Base-by-base conservation (phyloP, 1,140 invertebrate genomes). In the Lepidurus couesii region DNA sequence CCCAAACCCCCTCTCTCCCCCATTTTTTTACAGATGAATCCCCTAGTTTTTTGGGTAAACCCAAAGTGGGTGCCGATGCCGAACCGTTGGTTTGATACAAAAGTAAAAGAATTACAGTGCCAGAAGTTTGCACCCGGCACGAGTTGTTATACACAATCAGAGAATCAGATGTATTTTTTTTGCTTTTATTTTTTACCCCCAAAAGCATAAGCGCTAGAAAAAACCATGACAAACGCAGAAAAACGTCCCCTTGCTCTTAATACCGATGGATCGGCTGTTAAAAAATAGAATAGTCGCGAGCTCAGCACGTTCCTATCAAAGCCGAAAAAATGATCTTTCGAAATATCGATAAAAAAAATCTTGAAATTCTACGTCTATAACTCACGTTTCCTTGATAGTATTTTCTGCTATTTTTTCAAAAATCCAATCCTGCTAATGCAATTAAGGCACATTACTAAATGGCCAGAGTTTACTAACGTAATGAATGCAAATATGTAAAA, bases 11-110 rank as follows among this genome's bases (percentile, higher is more conserved):
- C 45, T 21, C 53, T 13, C 45, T 16, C 45, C 45, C 45, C 16
- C 45, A n/a, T 5, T 13, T 65, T 65, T 65, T 65, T 65, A 65
- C 53, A 65, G 21, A 34, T 34, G 53, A 65, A 65, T 21, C 53
- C 53, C 53, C 53, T 65, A 7, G 53, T 65, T 65, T 65, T 65
- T 65, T 65, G 13, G 53, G 53, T 13, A 65, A 65, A 21, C 53
- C 53, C 16, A 65, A 65, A 65, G 16, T 65, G 53, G 21, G 53
- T 65, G 13, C 53, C 53, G 21, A 65, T n/a, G 53, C 53, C 53
- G 16, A 65, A 65, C 53, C 53, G 53, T 65, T 65, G 53, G 53
- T 65, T 65, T 65, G 53, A n/a, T 65, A 65, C 53, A 65, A 65
- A 65, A 21, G 53, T 65, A 65, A 65, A 65, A 65, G 21, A 21